Base-by-base conservation (phyloP, 1,140 invertebrate species). In the Ceratosolen solmsi region DNA sequence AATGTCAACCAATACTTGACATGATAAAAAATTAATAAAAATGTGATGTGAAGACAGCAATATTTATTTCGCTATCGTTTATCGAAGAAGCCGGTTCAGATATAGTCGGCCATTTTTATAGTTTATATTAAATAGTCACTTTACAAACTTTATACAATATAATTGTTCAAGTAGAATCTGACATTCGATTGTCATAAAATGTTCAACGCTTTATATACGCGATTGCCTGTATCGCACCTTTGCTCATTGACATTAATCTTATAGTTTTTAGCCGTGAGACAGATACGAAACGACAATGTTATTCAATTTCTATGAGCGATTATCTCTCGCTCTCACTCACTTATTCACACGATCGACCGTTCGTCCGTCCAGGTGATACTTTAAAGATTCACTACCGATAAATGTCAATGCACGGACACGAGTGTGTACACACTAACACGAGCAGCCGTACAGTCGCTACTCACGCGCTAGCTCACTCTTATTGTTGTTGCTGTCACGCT, bases 81-180 rank as follows among this genome's bases (percentile, higher is more conserved):
- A 54, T 73, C 46, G 13, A 15, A 71, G 41, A 73, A 60, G 79
- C 79, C 71, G 79, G 79, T 41, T 80, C 27, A n/a, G 9, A 9
- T 7, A 15, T 30, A 51, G 79, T 74, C 79, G 72, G 79, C 79
- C 79, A 80, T 80, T 74, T 80, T 75, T 80, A 41, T 80, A 49
- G 33, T n/a, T 75, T 22, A 20, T 41, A 68, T 65, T 54, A 74
- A 51, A 38, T 30, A 38, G 27, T 20, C 8, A 33, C 46, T 5
- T 63, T 65, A 77, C 27, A 74, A 74, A 13, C 36, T n/a, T 13
- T 13, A 63, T 3, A 20, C 27, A 63, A 60, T 2, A 63, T 17
- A 63, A 17, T n/a, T n/a, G 1, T 7, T 33, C 17, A n/a, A 63
- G 5, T 33, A 30, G 60, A 63, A 63, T 33, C 27, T 63, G 30